Base-by-base conservation (phyloP, 2,888 invertebrate species). In the Ophion obscuratus region DNA sequence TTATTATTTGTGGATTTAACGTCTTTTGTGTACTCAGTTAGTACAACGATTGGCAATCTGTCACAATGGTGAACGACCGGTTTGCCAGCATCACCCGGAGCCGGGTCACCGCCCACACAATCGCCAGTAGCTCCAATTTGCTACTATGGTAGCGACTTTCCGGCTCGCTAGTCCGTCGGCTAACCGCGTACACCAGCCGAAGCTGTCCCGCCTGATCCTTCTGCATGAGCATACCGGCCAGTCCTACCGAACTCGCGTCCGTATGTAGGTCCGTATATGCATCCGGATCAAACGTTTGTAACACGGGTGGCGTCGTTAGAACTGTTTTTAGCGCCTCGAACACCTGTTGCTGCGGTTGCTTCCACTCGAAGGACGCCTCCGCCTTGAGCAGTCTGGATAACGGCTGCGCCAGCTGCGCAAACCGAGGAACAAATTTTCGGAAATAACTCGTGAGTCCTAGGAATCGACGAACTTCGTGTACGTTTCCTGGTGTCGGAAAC, bases 191-290 rank as follows among this genome's bases (percentile, higher is more conserved):
- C 2, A 59, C 14, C n/a, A n/a, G n/a, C n/a, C 59, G 6, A 14
- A 59, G 7, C n/a, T 59, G 11, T n/a, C 59, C 59, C n/a, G 59
- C 7, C 7, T n/a, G 14, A n/a, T 59, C 59, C n/a, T 59, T 59
- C n/a, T 59, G 59, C 59, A 59, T 59, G n/a, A 59, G n/a, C 59
- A 59, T 59, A 7, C 59, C 59, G 11, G 59, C 59, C n/a, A 59
- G n/a, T n/a, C 59, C 59, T 59, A 7, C 3, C 20, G 59, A 1
- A 53, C 53, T 6, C 10, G 53, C 53, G 14, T 53, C 3, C 10
- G 53, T 53, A 53, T 53, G 53, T 6, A 53, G 14, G 0, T 53
- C 53, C 1, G 53, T 53, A 14, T 53, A 10, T 53, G 53, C 53
- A 1, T n/a, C 7, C 2, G 59, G 59, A 59, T 59, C n/a, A n/a